phyloP scores from a whole-genome alignment of 2,797 vertebrate species.

The Cercopithecus mitis region DNA sequence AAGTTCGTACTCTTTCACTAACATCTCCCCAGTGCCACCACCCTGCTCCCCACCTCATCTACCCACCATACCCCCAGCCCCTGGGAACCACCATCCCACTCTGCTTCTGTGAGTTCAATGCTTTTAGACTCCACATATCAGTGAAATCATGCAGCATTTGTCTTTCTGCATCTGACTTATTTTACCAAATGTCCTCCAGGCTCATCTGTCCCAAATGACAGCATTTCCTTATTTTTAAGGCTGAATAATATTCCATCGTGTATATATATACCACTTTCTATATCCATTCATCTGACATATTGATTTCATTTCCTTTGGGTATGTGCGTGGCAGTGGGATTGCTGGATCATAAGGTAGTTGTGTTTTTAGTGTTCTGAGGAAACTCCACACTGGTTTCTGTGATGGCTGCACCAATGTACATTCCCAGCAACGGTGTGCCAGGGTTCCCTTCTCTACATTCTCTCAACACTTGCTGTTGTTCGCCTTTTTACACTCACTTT shows the following conservation, averaged over 20 bases:
- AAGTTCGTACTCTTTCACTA: background rate
- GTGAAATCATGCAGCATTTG: background rate
- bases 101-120: background rate
- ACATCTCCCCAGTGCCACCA: too few relatives aligned
- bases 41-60: background rate
- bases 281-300: background rate
- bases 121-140: background rate
- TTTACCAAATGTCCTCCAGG: background rate
- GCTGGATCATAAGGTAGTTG: background rate
- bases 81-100: too few relatives aligned
- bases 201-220: background rate
- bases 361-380: background rate
- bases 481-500: background rate
- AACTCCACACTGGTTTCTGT: background rate
- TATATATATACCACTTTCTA: background rate
- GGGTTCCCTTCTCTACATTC: background rate
- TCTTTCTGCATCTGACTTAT: background rate
- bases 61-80: background rate
- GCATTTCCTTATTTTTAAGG: background rate
- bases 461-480: background rate
- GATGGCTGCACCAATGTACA: background rate
- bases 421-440: background rate
- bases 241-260: fast-evolving
- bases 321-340: background rate
- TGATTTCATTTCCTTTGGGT: background rate